These are phyloP conservation scores for Plusia festucae DNA, from an alignment of 2,888 invertebrate genomes.

Conservation along the genomic window DNA sequence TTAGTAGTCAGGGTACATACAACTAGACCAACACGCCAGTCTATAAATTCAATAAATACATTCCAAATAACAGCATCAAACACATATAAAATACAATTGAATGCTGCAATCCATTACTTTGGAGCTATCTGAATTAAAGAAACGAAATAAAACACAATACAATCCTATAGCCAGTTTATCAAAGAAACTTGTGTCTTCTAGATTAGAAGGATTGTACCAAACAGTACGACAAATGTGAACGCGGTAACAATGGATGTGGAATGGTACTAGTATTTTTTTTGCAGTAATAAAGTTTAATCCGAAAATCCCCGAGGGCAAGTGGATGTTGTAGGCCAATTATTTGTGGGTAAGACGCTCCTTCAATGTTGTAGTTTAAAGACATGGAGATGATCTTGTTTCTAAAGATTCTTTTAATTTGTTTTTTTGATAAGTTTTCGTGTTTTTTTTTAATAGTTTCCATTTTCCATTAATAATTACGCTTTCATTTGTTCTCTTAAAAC, in stretches of 20 bases:
- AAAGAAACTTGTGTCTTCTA: slow-evolving; percentile 26
- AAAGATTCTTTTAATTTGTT: slow-evolving; percentile 10
- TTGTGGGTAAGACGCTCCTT: slow-evolving; percentile 71
- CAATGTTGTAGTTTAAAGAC: slow-evolving; percentile 20
- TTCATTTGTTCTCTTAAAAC: no score
- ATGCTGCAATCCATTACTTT: slow-evolving; percentile 21
- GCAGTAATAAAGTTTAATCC: slow-evolving; percentile 79
- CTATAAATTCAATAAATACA: no score
- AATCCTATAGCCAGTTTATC: neutral
- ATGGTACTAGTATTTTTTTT: slow-evolving; percentile 65
- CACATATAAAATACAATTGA: slow-evolving; percentile 5
- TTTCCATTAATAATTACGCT: no score
- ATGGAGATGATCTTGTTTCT: slow-evolving; percentile 32
- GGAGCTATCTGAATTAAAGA: slow-evolving; percentile 24
- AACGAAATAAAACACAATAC: slow-evolving; percentile 29
- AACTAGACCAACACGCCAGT: no score
- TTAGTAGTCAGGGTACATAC: no score
- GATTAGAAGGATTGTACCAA: slow-evolving; percentile 55
- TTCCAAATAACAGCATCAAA: no score
- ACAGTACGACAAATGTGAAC: slow-evolving; percentile 59
- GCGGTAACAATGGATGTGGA: slow-evolving; percentile 64
- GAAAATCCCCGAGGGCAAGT: slow-evolving; percentile 79
- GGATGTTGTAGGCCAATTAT: slow-evolving; percentile 79
- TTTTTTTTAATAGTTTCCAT: no score
- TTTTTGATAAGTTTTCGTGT: neutral